Base-by-base conservation (phyloP, 2,888 invertebrate genomes). In the Pemphredon lugubris region DNA sequence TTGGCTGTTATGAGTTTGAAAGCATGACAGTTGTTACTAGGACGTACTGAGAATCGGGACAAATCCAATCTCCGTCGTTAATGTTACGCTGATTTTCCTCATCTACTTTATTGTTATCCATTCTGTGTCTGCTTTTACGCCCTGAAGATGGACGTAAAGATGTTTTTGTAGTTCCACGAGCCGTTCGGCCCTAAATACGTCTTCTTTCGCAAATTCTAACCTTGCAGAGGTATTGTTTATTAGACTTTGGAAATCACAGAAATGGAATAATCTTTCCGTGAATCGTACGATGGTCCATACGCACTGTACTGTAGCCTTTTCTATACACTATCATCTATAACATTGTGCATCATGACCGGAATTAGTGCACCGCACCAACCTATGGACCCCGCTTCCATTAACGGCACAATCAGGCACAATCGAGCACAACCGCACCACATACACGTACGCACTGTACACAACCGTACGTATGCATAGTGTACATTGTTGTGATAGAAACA, bases 1-100 rank as follows among this genome's bases (percentile, higher is more conserved):
- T n/a, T n/a, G n/a, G n/a, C n/a, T 47, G 30, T 30, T 47, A 4
- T 9, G 18, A 48, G 37, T 34, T 30, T 21, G 9, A 42, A 13
- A 9, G 16, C 16, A 30, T 55, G 11, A 47, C 11, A 11, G 34
- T 32, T 11, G 26, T 34, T n/a, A 32, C 0, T 9, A 18, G 11
- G 78, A 86, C 88, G 51, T 79, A 89, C 89, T 89, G 88, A 42
- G 88, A 83, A 73, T 89, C 89, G 26, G 84, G 83, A 69, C 89
- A 89, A 65, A 89, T 84, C 89, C 89, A 89, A 73, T 89, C 89
- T 54, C 89, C 89, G 71, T 89, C 89, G 75, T 89, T 89, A 76
- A 85, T 73, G 63, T 82, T 83, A 50, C 88, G 85, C 64, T 84
- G 84, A 69, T 70, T 83, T 26, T 89, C 89, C 42, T 89, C 89